These are phyloP conservation scores for Drosophila sp. DNA, from an alignment of 1,140 invertebrate species.

Conservation along the genomic window DNA sequence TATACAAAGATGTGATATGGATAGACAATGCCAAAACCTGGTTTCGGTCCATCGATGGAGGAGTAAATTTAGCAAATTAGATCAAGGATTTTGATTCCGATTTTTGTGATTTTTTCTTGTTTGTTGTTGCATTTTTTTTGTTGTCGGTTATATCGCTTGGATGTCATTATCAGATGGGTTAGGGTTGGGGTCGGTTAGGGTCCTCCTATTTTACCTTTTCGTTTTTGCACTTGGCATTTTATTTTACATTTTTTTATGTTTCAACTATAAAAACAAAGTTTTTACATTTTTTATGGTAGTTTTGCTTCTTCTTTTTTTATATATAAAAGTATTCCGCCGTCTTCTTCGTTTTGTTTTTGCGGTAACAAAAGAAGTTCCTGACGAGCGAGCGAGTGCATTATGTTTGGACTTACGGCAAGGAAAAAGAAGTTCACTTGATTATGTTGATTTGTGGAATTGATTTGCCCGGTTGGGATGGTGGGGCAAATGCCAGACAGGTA, in stretches of 20 bases:
- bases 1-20: conserved; percentile 14
- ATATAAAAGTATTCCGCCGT: conserved; percentile 4
- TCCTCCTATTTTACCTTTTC: conserved; percentile 52
- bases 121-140: neutral
- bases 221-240: conserved; percentile 63
- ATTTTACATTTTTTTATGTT: conserved; percentile 76
- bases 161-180: conserved; percentile 63
- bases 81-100: conserved; percentile 72
- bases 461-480: conserved; percentile 29
- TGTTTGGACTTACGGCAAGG: conserved; percentile 71
- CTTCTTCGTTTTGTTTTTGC: conserved; percentile 35
- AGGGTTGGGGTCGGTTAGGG: too few relatives aligned
- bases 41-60: conserved; percentile 27
- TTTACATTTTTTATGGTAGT: conserved; percentile 77
- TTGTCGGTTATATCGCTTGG: conserved; percentile 49
- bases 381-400: conserved; percentile 67
- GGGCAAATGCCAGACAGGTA: neutral
- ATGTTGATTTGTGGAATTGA: conserved; percentile 80
- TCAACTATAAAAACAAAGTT: conserved; percentile 75
- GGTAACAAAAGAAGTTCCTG: conserved; percentile 65
- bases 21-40: conserved; percentile 20
- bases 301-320: conserved; percentile 47
- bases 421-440: conserved; percentile 61
- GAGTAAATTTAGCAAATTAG: conserved; percentile 65
- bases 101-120: conserved; percentile 34